Conservation (phyloP, 2,113 vertebrate species). For the Tautogolabrus adspersus region DNA sequence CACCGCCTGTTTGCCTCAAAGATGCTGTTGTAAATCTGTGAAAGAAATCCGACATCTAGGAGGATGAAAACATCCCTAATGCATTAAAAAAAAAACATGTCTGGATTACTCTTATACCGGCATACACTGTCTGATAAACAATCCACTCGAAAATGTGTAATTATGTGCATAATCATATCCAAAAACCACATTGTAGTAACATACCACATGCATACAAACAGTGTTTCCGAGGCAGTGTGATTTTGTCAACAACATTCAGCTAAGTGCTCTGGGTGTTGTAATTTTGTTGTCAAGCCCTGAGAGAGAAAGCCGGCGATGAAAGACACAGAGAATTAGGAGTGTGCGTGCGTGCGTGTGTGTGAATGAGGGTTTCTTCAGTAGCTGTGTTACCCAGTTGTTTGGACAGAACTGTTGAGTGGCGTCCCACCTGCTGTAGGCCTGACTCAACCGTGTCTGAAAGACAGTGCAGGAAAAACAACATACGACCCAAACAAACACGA, state of each 20-base stretch:
- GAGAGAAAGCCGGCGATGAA: slow-evolving; percentile 37
- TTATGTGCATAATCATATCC: slow-evolving; percentile 40
- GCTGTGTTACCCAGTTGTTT: slow-evolving; percentile 55
- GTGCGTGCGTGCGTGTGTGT: neutral
- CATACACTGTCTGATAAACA: slow-evolving; percentile 24
- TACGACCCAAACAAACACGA: slow-evolving; percentile 70
- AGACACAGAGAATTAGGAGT: slow-evolving; percentile 11
- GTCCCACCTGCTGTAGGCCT: slow-evolving; percentile 66
- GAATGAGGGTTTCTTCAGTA: slow-evolving; percentile 45
- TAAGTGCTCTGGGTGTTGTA: slow-evolving; percentile 52
- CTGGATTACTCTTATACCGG: slow-evolving; percentile 12
- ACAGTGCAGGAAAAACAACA: slow-evolving; percentile 59
- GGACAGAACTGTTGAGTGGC: slow-evolving; percentile 59
- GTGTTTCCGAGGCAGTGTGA: slow-evolving; percentile 40
- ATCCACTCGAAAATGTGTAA: slow-evolving; percentile 20
- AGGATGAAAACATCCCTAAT: slow-evolving; percentile 17
- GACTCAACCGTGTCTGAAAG: slow-evolving; percentile 49
- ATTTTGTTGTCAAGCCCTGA: slow-evolving; percentile 44
- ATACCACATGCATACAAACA: slow-evolving; percentile 31
- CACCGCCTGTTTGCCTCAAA: slow-evolving; percentile 51
- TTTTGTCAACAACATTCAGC: slow-evolving; percentile 51
- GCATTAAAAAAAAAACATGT: slow-evolving; percentile 15
- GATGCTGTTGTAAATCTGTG: slow-evolving; percentile 48
- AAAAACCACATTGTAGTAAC: slow-evolving; percentile 32
- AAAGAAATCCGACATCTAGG: slow-evolving; percentile 19